These are phyloP conservation scores for Actinernus sp. DNA, from an alignment of 92 coral and sea anemone genomes.

Conservation along the genomic window DNA sequence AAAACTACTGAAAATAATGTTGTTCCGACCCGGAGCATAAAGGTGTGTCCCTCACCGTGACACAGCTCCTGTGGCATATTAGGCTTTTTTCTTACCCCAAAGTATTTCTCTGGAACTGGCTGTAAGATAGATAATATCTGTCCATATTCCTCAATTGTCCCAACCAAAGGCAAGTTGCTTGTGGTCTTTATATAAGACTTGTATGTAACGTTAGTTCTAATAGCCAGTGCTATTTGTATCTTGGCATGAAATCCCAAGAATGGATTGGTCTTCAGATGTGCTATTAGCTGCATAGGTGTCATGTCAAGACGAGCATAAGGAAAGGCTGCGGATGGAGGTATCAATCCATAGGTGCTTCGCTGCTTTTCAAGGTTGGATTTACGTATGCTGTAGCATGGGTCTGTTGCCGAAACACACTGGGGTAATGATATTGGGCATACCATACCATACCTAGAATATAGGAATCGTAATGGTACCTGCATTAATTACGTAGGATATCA, in stretches of 20 bases:
- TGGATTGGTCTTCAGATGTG: constrained; percentile 10
- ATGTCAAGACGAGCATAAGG: constrained; percentile 28
- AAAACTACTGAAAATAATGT: too few species aligned
- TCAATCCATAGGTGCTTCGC: constrained; percentile 2
- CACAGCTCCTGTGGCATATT: too few species aligned
- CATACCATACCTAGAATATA: too few species aligned
- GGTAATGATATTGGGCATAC: too few species aligned
- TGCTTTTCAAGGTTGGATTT: not conserved
- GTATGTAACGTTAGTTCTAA: not conserved
- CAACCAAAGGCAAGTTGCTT: constrained; percentile 1
- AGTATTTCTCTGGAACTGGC: not conserved
- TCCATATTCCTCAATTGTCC: constrained; percentile 5
- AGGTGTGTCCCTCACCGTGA: too few species aligned
- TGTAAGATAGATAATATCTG: not conserved
- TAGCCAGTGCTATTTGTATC: not conserved
- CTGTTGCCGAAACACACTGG: not conserved
- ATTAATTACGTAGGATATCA: too few species aligned
- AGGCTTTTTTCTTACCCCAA: constrained; percentile 51
- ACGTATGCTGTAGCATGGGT: constrained; percentile 9
- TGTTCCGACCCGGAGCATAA: too few species aligned
- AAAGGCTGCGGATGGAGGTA: not conserved
- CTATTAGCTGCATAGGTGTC: not conserved
- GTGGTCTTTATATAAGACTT: not conserved
- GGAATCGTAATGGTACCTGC: too few species aligned
- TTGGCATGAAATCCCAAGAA: constrained; percentile 20